phyloP scores from a whole-genome alignment of 1,140 invertebrate genomes.

The Aphis gossypii region DNA sequence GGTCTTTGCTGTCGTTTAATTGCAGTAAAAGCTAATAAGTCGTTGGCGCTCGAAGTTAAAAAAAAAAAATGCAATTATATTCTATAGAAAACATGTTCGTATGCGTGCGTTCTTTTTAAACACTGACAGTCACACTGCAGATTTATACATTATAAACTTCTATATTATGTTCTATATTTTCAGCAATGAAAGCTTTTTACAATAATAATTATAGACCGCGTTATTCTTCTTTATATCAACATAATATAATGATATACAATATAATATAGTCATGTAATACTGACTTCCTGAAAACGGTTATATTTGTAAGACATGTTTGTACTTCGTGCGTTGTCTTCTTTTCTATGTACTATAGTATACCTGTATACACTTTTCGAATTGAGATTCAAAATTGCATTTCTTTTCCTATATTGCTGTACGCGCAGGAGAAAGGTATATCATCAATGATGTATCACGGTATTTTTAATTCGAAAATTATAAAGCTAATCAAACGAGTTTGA shows the following conservation, averaged over 20 bases:
- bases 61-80: not conserved
- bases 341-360: not conserved
- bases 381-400: conserved; percentile 4
- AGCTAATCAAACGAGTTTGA: conserved; percentile 5
- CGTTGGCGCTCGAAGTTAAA: not conserved
- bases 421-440: not conserved
- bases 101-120: not conserved
- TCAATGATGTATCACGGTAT: not conserved
- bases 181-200: not conserved
- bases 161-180: not conserved
- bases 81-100: not conserved
- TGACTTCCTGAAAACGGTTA: not conserved
- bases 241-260: not conserved
- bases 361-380: not conserved
- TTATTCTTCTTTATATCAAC: not conserved
- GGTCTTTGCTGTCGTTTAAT: not conserved
- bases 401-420: not conserved
- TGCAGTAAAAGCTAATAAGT: not conserved
- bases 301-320: conserved; percentile 7
- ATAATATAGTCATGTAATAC: not conserved
- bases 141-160: not conserved
- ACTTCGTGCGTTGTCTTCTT: not conserved
- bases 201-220: not conserved
- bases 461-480: not conserved
- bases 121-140: too few relatives aligned